Percentiles rank a stretch among this genome's conserved stretches.
Conservation (phyloP, 2,113 vertebrate genomes). For the Pantherophis guttatus region DNA sequence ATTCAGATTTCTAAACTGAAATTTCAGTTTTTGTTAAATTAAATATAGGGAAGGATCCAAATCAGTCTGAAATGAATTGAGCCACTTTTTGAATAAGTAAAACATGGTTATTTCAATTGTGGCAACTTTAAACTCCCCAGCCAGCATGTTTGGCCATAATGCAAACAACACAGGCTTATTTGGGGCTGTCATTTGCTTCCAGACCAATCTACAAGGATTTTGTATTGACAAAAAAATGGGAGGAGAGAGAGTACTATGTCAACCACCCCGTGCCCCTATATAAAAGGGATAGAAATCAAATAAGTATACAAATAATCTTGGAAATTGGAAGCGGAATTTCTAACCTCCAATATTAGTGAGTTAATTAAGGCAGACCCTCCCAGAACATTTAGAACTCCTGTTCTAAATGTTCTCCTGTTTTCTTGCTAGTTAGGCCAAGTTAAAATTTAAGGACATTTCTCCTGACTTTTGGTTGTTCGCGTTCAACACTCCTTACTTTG, state of each 20-base stretch:
- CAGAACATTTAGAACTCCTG: too few species aligned
- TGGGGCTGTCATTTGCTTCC: not conserved
- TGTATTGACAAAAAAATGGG: not conserved
- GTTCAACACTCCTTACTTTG: not conserved
- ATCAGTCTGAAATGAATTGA: not conserved
- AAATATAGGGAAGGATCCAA: not conserved
- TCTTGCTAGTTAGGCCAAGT: too few species aligned
- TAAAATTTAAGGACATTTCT: too few species aligned
- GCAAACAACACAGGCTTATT: not conserved
- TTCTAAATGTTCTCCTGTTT: too few species aligned
- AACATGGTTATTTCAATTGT: not conserved
- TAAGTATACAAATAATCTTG: not conserved
- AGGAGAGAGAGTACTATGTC: not conserved
- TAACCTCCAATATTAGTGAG: not conserved
- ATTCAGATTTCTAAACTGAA: not conserved
- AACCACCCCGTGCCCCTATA: not conserved
- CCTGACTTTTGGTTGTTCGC: too few species aligned
- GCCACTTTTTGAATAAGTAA: not conserved
- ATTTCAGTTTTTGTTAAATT: not conserved
- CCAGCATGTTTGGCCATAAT: not conserved
- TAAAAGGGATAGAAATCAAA: not conserved
- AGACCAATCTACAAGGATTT: not conserved
- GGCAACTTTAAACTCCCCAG: too few species aligned
- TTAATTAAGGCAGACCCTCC: not conserved
- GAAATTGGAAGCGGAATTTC: not conserved